These are phyloP conservation scores for Pitangus sulphuratus DNA, from an alignment of 2,797 vertebrate species.

Conservation along the genomic window DNA sequence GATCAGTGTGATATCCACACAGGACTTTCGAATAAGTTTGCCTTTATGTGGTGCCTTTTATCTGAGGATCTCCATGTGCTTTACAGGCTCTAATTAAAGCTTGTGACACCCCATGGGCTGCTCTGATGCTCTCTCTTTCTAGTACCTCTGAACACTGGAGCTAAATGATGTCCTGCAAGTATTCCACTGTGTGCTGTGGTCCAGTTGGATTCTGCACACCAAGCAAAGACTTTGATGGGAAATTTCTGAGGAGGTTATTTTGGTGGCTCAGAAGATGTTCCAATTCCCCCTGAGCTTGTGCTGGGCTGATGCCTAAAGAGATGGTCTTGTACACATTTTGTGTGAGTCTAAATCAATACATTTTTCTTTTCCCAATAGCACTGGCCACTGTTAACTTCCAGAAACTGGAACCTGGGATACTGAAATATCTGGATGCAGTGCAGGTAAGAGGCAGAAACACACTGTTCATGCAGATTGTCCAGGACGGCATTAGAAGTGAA, in stretches of 20 bases:
- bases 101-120: background rate
- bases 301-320: background rate
- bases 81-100: constrained; percentile 39
- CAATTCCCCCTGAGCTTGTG: background rate
- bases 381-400: constrained; percentile 87
- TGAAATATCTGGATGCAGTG: constrained; percentile 77
- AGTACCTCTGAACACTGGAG: background rate
- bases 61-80: constrained; percentile 20
- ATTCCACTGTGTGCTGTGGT: background rate
- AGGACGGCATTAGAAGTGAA: background rate
- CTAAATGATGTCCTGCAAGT: background rate
- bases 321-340: background rate
- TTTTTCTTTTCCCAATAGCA: constrained; percentile 68
- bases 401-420: constrained; percentile 75
- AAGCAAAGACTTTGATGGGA: background rate
- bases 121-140: constrained; percentile 26
- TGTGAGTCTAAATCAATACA: background rate
- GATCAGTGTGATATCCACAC: background rate
- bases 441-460: constrained; percentile 78
- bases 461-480: background rate
- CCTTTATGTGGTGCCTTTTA: constrained; percentile 34
- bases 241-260: background rate
- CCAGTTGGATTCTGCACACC: background rate
- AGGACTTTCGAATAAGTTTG: background rate
- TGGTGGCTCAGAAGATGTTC: background rate